phyloP scores from a whole-genome alignment of 2,888 invertebrate genomes.

The Achlya flavicornis region DNA sequence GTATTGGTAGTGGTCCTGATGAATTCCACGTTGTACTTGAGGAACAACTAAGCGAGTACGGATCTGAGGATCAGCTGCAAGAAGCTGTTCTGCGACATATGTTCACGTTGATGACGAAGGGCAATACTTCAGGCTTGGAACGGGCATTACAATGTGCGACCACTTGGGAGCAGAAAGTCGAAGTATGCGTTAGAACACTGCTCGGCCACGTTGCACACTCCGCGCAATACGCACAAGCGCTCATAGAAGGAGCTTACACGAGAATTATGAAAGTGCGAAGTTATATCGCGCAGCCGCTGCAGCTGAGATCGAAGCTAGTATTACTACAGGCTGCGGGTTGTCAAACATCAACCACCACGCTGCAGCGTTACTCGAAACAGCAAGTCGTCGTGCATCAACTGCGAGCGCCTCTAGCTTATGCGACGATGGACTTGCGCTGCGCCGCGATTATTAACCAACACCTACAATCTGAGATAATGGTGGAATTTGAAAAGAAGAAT shows the following conservation, averaged over 20 bases:
- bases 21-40: conserved; percentile 44
- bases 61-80: conserved; percentile 48
- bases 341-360: conserved; percentile 2
- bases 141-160: background rate
- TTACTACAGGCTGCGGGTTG: conserved; percentile 34
- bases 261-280: conserved; percentile 36
- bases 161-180: conserved; percentile 36
- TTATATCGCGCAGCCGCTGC: conserved; percentile 26
- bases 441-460: conserved; percentile 48
- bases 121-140: conserved; percentile 9
- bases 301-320: conserved; percentile 47
- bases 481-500: conserved; percentile 39
- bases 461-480: conserved; percentile 37
- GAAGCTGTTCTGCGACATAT: conserved; percentile 53
- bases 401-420: conserved; percentile 32
- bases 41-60: conserved; percentile 37
- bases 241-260: conserved; percentile 47
- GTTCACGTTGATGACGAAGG: conserved; percentile 45
- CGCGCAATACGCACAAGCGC: conserved; percentile 47
- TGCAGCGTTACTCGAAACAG: conserved; percentile 42
- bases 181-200: conserved; percentile 37
- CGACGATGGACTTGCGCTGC: conserved; percentile 41
- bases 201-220: conserved; percentile 45
- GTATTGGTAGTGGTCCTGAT: conserved; percentile 54
- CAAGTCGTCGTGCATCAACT: conserved; percentile 41